Percentiles rank a stretch among this genome's conserved stretches.
phyloP scores from a whole-genome alignment of 2,113 vertebrate species.

The Ailurus styani region DNA sequence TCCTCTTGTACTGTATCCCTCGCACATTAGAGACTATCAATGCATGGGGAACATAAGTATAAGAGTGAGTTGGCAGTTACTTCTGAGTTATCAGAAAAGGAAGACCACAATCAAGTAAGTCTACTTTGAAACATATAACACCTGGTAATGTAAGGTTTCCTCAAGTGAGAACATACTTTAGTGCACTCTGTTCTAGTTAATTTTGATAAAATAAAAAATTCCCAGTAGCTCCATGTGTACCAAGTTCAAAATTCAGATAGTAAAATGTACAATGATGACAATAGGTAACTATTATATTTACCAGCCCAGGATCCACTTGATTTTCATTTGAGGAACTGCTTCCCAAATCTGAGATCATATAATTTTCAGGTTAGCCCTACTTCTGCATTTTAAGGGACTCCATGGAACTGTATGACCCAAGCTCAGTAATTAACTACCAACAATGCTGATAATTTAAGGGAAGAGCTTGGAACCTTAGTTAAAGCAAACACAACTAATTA shows the following conservation, averaged over 20 bases:
- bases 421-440: neutral
- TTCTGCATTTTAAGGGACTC: neutral
- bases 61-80: neutral
- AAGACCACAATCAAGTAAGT: neutral
- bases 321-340: neutral
- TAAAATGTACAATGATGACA: neutral
- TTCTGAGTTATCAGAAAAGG: neutral
- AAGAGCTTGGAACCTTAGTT: neutral
- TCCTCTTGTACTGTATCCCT: neutral
- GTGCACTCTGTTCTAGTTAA: neutral
- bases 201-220: neutral
- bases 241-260: neutral
- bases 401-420: neutral
- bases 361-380: neutral
- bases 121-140: neutral
- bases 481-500: neutral
- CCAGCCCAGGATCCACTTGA: neutral
- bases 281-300: neutral
- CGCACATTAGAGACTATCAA: neutral
- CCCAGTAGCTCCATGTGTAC: neutral
- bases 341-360: neutral
- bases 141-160: neutral
- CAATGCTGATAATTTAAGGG: neutral
- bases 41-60: neutral
- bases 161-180: neutral